Percentiles rank a stretch among this genome's conserved stretches.
These are phyloP conservation scores for Epizoanthus stellaris DNA, from an alignment of 92 coral and sea anemone species.

Conservation along the genomic window DNA sequence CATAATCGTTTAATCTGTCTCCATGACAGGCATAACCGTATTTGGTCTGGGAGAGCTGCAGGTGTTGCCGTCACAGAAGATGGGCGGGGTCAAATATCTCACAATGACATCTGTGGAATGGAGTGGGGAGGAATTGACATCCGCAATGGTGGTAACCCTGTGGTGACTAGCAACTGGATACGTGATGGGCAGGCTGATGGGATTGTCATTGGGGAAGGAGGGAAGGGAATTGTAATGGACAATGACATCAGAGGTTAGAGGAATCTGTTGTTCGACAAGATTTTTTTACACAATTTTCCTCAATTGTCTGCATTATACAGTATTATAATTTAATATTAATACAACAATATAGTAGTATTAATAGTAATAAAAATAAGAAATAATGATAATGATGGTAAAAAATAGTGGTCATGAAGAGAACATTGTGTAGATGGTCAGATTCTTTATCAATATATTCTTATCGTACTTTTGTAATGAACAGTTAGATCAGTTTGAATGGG, in stretches of 20 bases:
- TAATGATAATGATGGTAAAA: too few species aligned
- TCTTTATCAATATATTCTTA: too few species aligned
- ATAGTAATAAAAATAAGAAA: too few species aligned
- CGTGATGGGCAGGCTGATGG: slow-evolving; percentile 95
- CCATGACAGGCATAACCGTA: slow-evolving; percentile 83
- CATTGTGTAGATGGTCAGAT: too few species aligned
- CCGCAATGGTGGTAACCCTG: slow-evolving; percentile 96
- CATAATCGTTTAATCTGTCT: not conserved
- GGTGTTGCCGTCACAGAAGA: slow-evolving; percentile 98
- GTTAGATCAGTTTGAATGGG: too few species aligned
- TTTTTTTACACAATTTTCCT: too few species aligned
- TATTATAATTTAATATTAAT: too few species aligned
- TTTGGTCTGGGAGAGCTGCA: slow-evolving; percentile 99
- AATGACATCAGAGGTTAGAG: slow-evolving; percentile 89
- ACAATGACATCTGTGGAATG: slow-evolving; percentile 96
- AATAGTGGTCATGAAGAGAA: too few species aligned
- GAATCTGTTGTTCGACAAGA: not conserved
- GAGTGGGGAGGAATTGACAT: slow-evolving; percentile 99
- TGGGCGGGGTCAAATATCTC: slow-evolving; percentile 88
- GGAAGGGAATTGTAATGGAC: slow-evolving; percentile 88
- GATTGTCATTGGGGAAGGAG: slow-evolving; percentile 92
- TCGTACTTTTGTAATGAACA: too few species aligned
- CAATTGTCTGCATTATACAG: too few species aligned
- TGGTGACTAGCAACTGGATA: slow-evolving; percentile 85
- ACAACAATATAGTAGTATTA: too few species aligned